A percentile compares a stretch with the other conserved stretches of the same genome.
These are phyloP conservation scores for Octodonta nipae DNA, from an alignment of 2,888 invertebrate species.

Conservation along the genomic window DNA sequence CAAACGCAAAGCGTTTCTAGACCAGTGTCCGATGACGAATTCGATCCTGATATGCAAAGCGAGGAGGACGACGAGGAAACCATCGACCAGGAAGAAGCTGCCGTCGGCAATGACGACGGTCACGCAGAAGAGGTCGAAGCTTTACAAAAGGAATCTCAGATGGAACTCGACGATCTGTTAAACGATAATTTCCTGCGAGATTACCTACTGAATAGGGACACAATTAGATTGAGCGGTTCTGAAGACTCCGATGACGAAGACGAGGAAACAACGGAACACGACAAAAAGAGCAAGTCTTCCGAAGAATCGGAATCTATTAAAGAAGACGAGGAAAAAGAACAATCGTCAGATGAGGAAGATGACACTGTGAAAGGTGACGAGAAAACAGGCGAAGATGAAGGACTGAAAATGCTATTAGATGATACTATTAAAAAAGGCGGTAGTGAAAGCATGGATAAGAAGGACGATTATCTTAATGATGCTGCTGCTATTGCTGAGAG, in stretches of 20 bases:
- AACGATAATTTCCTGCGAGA: conserved; percentile 65
- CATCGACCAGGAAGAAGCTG: conserved; percentile 69
- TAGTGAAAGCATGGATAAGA: conserved; percentile 35
- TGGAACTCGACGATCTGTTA: conserved; percentile 77
- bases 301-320: conserved; percentile 20
- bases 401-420: conserved; percentile 45
- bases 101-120: conserved; percentile 40
- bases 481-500: conserved; percentile 89
- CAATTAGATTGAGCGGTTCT: conserved; percentile 37
- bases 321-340: conserved; percentile 26
- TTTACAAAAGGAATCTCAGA: conserved; percentile 75
- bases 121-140: conserved; percentile 65
- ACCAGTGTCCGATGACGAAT: conserved; percentile 56
- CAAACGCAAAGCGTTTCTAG: conserved; percentile 35
- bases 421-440: conserved; percentile 32
- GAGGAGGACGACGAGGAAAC: conserved; percentile 87
- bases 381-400: conserved; percentile 29
- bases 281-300: conserved; percentile 33
- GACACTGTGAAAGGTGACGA: conserved; percentile 19
- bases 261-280: conserved; percentile 47
- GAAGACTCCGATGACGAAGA: conserved; percentile 41
- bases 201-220: conserved; percentile 57
- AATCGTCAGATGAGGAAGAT: conserved; percentile 19
- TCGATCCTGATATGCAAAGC: conserved; percentile 62
- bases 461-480: conserved; percentile 70